Evolutionary conservation across 2,113 vertebrate genomes (phyloP).

Genomic region (Cervus canadensis): DNA sequence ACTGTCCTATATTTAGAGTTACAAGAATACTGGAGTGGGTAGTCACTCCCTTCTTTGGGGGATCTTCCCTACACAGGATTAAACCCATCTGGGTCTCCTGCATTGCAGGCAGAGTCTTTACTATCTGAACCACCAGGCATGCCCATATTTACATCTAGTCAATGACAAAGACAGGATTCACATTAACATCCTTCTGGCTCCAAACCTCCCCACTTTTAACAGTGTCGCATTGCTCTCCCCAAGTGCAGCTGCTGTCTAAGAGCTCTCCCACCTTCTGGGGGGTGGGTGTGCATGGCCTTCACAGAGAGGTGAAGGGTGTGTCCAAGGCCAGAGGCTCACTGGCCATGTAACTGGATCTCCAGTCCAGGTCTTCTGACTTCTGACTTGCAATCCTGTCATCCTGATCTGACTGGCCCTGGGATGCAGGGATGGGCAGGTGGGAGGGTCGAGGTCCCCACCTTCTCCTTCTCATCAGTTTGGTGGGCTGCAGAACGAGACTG

Average conservation of each 20-base stretch:
- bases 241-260: background rate
- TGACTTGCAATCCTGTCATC: background rate
- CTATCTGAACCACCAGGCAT: background rate
- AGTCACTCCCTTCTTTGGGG: background rate
- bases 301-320: background rate
- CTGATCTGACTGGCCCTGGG: background rate
- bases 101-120: background rate
- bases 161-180: background rate
- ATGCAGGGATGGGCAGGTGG: background rate
- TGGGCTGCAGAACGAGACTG: background rate
- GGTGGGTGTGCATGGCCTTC: accelerated
- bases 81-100: background rate
- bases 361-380: background rate
- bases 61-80: background rate
- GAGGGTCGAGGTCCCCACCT: accelerated
- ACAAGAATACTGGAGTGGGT: background rate
- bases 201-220: background rate
- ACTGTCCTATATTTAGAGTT: background rate
- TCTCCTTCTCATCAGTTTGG: background rate
- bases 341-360: background rate
- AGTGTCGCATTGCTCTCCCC: background rate
- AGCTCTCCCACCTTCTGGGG: background rate
- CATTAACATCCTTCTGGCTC: background rate
- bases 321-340: background rate
- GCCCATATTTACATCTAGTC: background rate